Conservation (phyloP, 2,113 vertebrate species). For the western clawed frog (Xenopus tropicalis) region DNA sequence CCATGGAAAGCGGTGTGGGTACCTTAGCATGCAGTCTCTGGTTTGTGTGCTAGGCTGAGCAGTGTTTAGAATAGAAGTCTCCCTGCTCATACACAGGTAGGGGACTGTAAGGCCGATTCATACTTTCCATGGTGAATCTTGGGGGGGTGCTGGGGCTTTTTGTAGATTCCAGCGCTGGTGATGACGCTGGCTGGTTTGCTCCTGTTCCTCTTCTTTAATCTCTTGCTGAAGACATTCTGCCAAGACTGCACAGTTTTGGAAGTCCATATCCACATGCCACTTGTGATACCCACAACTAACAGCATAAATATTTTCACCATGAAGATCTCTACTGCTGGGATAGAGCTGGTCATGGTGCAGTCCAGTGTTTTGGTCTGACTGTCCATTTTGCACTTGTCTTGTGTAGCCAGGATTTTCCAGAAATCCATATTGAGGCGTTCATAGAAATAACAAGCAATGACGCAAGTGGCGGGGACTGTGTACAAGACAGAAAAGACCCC, state of each 20-base stretch:
- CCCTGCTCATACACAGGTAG: constrained; percentile 80
- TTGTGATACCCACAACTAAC: constrained; percentile 93
- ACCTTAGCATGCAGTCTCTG: constrained; percentile 26
- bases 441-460: constrained; percentile 95
- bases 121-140: constrained; percentile 83
- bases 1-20: neutral
- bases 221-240: constrained; percentile 87
- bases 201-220: constrained; percentile 79
- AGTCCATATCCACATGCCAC: constrained; percentile 98
- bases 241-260: constrained; percentile 95
- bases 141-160: constrained; percentile 82
- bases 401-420: constrained; percentile 78
- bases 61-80: neutral
- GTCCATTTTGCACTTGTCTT: constrained; percentile 74
- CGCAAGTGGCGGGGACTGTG: constrained; percentile 92
- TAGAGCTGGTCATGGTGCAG: constrained; percentile 83
- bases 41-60: constrained; percentile 40
- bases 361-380: constrained; percentile 67
- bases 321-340: constrained; percentile 92
- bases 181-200: constrained; percentile 86
- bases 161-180: constrained; percentile 78
- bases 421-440: constrained; percentile 92
- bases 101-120: constrained; percentile 74
- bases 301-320: constrained; percentile 97
- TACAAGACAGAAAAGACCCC: constrained; percentile 94